Conservation (phyloP, 2,888 invertebrate genomes). For the Lymantria monacha region DNA sequence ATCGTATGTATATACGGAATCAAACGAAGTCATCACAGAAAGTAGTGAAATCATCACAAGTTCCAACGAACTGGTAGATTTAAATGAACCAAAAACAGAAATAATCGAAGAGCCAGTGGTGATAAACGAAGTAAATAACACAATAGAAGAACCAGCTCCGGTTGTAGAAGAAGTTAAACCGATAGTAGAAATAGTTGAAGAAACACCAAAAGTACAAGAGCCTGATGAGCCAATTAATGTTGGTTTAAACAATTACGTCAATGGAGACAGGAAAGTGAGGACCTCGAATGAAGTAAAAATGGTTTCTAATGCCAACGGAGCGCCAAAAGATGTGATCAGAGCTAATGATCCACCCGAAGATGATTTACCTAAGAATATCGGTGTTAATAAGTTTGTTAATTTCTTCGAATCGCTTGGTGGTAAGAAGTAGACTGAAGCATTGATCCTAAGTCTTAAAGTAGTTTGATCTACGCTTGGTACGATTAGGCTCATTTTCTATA, state of each 20-base stretch:
- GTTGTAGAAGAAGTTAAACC: slow-evolving; percentile 8
- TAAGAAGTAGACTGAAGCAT: slow-evolving; percentile 54
- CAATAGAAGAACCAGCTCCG: slow-evolving; percentile 9
- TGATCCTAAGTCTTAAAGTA: slow-evolving; percentile 1
- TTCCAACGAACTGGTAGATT: background rate
- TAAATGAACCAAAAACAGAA: background rate
- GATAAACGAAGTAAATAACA: slow-evolving; percentile 1
- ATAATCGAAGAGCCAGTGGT: background rate
- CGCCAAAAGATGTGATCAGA: slow-evolving; percentile 68
- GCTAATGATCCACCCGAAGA: slow-evolving; percentile 76
- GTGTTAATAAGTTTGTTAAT: slow-evolving; percentile 75
- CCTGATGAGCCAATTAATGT: slow-evolving; percentile 2
- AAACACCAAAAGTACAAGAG: slow-evolving; percentile 10
- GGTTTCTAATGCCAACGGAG: slow-evolving; percentile 56
- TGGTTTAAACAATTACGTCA: slow-evolving; percentile 28
- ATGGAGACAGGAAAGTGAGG: slow-evolving; percentile 46
- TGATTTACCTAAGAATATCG: slow-evolving; percentile 74
- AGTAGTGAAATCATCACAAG: slow-evolving; percentile 1
- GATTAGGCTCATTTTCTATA: background rate
- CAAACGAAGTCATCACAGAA: slow-evolving; percentile 13
- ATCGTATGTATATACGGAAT: slow-evolving; percentile 8
- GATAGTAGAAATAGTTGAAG: slow-evolving; percentile 8
- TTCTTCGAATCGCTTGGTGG: slow-evolving; percentile 76
- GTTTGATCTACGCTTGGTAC: background rate
- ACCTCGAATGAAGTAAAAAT: slow-evolving; percentile 75